A percentile compares a stretch with the other conserved stretches of the same genome.
Evolutionary conservation across 2,113 vertebrate species (phyloP).

Genomic region (Puffinus mauretanicus): DNA sequence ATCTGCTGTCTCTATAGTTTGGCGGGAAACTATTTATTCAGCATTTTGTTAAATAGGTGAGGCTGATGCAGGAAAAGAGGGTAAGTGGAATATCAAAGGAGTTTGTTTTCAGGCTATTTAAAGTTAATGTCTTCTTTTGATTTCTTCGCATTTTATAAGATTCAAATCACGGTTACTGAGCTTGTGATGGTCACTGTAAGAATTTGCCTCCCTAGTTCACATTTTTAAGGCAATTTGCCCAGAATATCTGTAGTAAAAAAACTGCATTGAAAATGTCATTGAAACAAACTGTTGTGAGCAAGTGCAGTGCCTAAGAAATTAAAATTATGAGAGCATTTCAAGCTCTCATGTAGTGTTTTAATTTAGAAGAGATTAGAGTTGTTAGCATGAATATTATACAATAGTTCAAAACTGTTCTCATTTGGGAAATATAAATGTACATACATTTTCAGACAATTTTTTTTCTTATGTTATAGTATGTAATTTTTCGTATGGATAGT

Average conservation of each 20-base stretch:
- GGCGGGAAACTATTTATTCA: background rate
- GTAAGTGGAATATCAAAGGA: background rate
- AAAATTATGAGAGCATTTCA: conserved; percentile 9
- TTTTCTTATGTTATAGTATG: background rate
- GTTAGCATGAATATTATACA: background rate
- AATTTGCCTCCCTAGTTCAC: background rate
- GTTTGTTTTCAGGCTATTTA: background rate
- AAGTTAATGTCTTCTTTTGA: background rate
- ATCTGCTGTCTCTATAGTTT: background rate
- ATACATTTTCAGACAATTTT: background rate
- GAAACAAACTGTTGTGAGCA: background rate
- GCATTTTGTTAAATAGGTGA: background rate
- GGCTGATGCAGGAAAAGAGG: background rate
- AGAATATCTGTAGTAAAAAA: background rate
- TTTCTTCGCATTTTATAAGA: background rate
- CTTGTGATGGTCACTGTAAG: background rate
- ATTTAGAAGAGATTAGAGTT: conserved; percentile 9
- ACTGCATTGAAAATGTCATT: background rate
- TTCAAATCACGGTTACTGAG: background rate
- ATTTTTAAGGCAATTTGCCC: background rate
- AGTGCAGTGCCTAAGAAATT: background rate
- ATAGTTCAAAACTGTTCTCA: background rate
- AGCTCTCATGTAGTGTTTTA: background rate
- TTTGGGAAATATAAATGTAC: background rate
- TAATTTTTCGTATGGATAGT: background rate